Base-by-base conservation (phyloP, 2,797 vertebrate genomes). In the Gila robusta region DNA sequence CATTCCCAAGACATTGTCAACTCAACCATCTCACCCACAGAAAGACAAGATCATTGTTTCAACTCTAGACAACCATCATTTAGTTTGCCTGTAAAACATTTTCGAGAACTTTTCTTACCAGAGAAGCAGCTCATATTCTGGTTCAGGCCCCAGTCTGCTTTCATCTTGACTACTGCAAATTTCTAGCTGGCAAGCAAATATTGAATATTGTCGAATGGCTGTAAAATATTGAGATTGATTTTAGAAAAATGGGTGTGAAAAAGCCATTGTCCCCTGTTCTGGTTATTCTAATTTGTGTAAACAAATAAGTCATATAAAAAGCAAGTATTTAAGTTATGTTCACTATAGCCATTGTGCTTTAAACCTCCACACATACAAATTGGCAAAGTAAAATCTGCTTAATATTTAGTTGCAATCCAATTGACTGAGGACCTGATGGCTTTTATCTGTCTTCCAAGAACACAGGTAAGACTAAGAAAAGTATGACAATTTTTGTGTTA, bases 291-390 rank as follows among this genome's bases (percentile, higher is more conserved):
- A 56, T 82, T 82, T 84, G 64, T 17, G 5, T 79, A 85, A 41
- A 47, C 74, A 85, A 85, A 85, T 67, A 52, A 2, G 59, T 41
- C 66, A 52, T 23, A 77, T 78, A 84, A 78, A 69, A 76, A 47
- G 81, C 70, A 62, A 83, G 56, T 37, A n/a, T 64, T 76, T 39
- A 52, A 14, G 41, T 54, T 28, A 47, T 19, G 12, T 64, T 23
- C 44, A 62, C 19, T 83, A 11, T 49, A 19, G 21, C 54, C 21
- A 6, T n/a, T 47, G 26, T 41, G n/a, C 49, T 10, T 21, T 59
- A 32, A 28, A 41, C n/a, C n/a, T 59, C 52, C 26, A 32, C 56
- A 39, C 4, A n/a, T 6, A 23, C 54, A 4, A 79, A 64, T 6
- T 21, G 10, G 49, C 21, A 59, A 78, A n/a, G 74, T 19, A 66